Evolutionary conservation across 2,113 vertebrate species (phyloP), one percentile per base, ranked within the genome.

Genomic region (Psilopsiagon aurifrons): DNA sequence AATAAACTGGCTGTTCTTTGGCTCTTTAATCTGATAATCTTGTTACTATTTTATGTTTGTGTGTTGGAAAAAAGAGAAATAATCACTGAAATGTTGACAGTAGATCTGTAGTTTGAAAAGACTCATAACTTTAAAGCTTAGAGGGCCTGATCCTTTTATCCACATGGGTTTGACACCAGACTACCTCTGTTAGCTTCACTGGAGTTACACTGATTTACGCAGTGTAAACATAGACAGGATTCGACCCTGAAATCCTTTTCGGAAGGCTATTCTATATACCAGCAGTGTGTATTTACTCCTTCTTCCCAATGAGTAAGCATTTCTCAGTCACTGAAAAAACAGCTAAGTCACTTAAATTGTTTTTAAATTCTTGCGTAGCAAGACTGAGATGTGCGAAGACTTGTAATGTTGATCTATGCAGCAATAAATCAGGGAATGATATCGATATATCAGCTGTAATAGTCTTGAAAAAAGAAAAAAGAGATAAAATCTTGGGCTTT

Each of bases 11-110:
- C 80, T 93, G 88, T 95, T 95, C 94, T 91, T 94, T 96, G 82
- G 13, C 91, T 92, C 85, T 91, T 70, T 96, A 97, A 97, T 94
- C 88, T 96, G 92, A 86, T 96, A 94, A 93, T 97, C 95, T 96
- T 88, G 94, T 97, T 96, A 95, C 77, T 94, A 85, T 93, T 89
- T 92, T 93, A 92, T 88, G 88, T 89, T 88, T 93, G 96, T 95
- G 85, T 95, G 86, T 74, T 86, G 93, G 88, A 76, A 84, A 55
- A 76, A 41, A 90, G 59, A 88, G 88, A 91, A 95, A 90, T 94
- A 97, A 97, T 92, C 73, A 86, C 84, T 64, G 96, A 92, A 94
- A 88, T 88, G 94, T 93, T 81, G 84, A 79, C 88, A 86, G 75
- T 83, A 95, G 92, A 96, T 75, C 52, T 86, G 59, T 79, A 91